Evolutionary conservation across 2,113 vertebrate species (phyloP).

Genomic region (Choloepus hoffmanni): DNA sequence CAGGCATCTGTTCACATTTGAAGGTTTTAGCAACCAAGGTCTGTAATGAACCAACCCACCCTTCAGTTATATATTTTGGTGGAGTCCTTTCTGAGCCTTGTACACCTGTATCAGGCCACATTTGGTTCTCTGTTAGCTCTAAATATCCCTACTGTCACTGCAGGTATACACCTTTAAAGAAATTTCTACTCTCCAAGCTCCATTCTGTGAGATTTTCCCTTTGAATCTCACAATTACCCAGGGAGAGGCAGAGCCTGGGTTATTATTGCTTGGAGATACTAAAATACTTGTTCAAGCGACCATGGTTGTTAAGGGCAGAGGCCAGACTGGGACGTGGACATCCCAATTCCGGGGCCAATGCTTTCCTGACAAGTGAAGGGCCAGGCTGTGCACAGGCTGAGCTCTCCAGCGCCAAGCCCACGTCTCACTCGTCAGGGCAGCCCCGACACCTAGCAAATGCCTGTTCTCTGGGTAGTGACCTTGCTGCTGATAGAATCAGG

Average conservation of each 20-base stretch:
- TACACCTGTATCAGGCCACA: neutral
- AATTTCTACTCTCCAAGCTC: neutral
- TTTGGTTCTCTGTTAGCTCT: conserved; percentile 14
- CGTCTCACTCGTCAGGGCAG: neutral
- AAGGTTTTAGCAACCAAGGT: neutral
- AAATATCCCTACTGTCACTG: neutral
- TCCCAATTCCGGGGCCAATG: neutral
- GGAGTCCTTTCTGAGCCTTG: neutral
- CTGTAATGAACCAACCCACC: neutral
- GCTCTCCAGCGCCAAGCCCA: neutral
- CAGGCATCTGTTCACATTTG: neutral
- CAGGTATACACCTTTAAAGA: neutral
- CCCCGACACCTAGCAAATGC: neutral
- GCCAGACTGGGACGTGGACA: neutral
- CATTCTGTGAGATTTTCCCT: neutral
- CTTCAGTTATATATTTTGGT: neutral
- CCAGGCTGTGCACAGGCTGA: neutral
- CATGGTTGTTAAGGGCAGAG: neutral
- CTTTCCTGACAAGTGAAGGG: neutral
- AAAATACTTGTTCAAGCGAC: conserved; percentile 49
- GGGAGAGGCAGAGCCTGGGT: neutral
- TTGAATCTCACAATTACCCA: neutral
- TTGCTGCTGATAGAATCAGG: neutral
- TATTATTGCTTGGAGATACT: conserved; percentile 33
- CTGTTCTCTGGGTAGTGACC: neutral